phyloP scores from a whole-genome alignment of 2,888 invertebrate genomes.

The Drosophila nr. perissopoda region DNA sequence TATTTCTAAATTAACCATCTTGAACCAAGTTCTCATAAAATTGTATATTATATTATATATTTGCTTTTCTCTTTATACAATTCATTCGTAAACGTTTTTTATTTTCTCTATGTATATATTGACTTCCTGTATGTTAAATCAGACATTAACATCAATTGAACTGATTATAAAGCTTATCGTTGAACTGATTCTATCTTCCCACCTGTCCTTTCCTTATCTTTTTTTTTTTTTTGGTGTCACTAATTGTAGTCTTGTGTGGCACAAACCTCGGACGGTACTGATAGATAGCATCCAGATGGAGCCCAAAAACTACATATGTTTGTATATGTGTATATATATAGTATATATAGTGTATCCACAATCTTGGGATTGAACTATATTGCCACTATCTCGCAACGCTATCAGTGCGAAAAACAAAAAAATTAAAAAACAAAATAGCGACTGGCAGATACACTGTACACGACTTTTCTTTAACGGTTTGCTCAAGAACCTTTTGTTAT shows the following conservation, averaged over 20 bases:
- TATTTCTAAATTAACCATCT: not conserved
- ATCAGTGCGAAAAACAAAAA: not conserved
- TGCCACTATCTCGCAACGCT: not conserved
- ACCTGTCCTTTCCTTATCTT: not conserved
- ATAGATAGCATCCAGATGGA: slow-evolving; percentile 14
- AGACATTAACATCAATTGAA: not conserved
- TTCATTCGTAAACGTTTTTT: not conserved
- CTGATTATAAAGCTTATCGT: not conserved
- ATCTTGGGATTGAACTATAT: not conserved
- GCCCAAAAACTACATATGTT: slow-evolving; percentile 1
- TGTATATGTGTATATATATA: not conserved
- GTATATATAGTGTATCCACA: not conserved
- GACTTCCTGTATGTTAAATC: not conserved
- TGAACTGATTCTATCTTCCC: not conserved
- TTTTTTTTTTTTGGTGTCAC: not conserved
- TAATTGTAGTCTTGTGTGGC: not conserved
- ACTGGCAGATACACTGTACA: not conserved
- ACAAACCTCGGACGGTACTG: slow-evolving; percentile 12
- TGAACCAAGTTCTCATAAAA: not conserved
- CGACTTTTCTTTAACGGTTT: not conserved
- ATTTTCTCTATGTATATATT: not conserved
- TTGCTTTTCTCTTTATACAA: not conserved
- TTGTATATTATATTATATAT: too few relatives aligned
- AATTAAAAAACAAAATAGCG: not conserved
- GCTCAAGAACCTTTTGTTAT: too few relatives aligned